Evolutionary conservation across 2,888 invertebrate species (phyloP).

Genomic region (Listrodromus nycthemerus): DNA sequence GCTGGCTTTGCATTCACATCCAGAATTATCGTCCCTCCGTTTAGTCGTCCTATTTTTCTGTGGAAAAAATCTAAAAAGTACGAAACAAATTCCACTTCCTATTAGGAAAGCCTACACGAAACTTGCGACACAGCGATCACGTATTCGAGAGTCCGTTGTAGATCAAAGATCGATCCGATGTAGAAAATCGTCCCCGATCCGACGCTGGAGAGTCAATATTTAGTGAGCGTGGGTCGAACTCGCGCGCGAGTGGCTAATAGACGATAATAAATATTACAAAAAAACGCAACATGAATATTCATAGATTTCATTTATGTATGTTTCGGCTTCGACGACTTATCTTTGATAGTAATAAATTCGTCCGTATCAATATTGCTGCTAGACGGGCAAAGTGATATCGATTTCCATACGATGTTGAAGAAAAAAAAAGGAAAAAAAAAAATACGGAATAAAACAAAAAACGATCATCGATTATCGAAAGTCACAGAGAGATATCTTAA

Average conservation of each 20-base stretch:
- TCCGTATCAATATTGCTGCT: conserved; percentile 6
- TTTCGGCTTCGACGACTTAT: conserved; percentile 11
- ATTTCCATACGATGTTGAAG: background rate
- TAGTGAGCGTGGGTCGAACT: conserved; percentile 33
- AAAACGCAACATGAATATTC: conserved; percentile 71
- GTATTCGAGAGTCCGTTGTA: background rate
- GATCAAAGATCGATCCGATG: background rate
- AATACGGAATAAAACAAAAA: background rate
- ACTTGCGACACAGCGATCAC: background rate
- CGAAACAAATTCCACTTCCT: background rate
- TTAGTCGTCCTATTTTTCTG: too few species aligned
- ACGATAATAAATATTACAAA: conserved; percentile 59
- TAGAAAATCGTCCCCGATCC: background rate
- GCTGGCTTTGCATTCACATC: background rate
- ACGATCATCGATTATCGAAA: conserved; percentile 53
- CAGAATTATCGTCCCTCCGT: too few species aligned
- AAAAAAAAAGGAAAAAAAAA: background rate
- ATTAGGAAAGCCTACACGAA: background rate
- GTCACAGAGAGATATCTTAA: conserved; percentile 63
- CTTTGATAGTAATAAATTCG: conserved; percentile 19
- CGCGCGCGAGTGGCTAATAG: conserved; percentile 47
- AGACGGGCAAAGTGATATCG: conserved; percentile 2
- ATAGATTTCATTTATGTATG: conserved; percentile 56
- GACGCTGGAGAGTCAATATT: background rate
- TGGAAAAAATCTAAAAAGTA: background rate